Evolutionary conservation across 2,113 vertebrate genomes (phyloP).

Genomic region (Gorsachius goisagi): DNA sequence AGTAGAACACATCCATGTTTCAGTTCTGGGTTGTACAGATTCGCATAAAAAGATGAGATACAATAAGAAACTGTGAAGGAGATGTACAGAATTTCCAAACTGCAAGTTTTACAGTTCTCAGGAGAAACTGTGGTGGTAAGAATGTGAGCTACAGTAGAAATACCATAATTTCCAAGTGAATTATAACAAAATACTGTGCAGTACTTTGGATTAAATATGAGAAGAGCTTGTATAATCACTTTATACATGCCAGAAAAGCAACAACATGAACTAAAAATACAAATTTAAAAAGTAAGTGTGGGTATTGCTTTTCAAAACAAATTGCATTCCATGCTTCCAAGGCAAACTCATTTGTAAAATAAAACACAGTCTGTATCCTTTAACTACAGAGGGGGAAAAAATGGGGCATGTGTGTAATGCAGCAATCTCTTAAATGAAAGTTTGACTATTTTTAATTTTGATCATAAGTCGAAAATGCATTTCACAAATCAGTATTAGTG

Average conservation of each 20-base stretch:
- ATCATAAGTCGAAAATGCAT: neutral
- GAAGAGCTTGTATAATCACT: neutral
- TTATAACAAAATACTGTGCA: neutral
- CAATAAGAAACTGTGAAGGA: neutral
- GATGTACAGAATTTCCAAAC: neutral
- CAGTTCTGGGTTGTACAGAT: neutral
- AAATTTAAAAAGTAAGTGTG: neutral
- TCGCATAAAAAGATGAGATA: neutral
- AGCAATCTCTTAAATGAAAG: neutral
- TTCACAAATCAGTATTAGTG: neutral
- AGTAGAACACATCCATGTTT: neutral
- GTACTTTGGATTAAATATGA: neutral
- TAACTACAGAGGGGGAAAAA: neutral
- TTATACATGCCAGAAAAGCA: neutral
- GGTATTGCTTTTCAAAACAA: slow-evolving; percentile 41
- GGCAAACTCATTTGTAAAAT: slow-evolving; percentile 19
- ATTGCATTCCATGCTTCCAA: neutral
- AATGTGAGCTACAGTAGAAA: neutral
- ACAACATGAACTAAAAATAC: neutral
- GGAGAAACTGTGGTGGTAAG: neutral
- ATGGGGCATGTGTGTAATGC: accelerated
- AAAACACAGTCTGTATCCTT: neutral
- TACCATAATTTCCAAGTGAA: neutral
- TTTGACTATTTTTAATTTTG: neutral
- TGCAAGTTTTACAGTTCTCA: slow-evolving; percentile 12